phyloP scores from a whole-genome alignment of 2,888 invertebrate genomes.

The Apodemia duryi region DNA sequence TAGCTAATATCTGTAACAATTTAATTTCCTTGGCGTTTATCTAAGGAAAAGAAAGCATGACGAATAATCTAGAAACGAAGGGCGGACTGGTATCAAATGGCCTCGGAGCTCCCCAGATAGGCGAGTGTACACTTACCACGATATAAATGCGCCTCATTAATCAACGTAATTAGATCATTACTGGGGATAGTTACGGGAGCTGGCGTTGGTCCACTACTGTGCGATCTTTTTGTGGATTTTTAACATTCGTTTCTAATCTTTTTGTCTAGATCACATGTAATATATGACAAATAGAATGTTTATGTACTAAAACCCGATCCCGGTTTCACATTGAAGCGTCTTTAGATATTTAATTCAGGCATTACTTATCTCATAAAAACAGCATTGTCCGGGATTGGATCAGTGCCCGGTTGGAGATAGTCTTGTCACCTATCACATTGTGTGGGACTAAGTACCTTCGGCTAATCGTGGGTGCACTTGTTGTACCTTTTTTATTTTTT shows the following conservation, averaged over 20 bases:
- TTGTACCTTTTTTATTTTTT: too few species aligned
- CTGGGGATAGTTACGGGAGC: conserved; percentile 56
- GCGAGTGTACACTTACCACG: conserved; percentile 55
- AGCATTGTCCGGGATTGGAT: too few species aligned
- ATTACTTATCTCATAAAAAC: too few species aligned
- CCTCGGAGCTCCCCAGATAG: conserved; percentile 35
- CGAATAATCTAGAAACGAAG: conserved; percentile 26
- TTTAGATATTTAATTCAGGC: too few species aligned
- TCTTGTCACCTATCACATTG: too few species aligned
- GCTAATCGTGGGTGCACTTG: too few species aligned
- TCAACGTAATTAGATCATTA: conserved; percentile 77
- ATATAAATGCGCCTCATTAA: conserved; percentile 74
- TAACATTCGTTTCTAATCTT: not conserved
- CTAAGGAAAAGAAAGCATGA: conserved; percentile 31
- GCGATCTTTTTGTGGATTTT: conserved; percentile 11
- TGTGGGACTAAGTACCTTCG: too few species aligned
- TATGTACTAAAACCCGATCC: too few species aligned
- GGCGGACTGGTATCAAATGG: conserved; percentile 38
- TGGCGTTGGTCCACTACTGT: conserved; percentile 39
- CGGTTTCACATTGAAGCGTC: too few species aligned
- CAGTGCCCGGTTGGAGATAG: too few species aligned
- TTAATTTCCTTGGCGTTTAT: not conserved
- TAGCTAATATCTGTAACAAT: not conserved
- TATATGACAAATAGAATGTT: too few species aligned
- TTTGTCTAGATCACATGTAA: not conserved